Base-by-base conservation (phyloP, 92 coral and sea anemone species). In the Bergia sp. region DNA sequence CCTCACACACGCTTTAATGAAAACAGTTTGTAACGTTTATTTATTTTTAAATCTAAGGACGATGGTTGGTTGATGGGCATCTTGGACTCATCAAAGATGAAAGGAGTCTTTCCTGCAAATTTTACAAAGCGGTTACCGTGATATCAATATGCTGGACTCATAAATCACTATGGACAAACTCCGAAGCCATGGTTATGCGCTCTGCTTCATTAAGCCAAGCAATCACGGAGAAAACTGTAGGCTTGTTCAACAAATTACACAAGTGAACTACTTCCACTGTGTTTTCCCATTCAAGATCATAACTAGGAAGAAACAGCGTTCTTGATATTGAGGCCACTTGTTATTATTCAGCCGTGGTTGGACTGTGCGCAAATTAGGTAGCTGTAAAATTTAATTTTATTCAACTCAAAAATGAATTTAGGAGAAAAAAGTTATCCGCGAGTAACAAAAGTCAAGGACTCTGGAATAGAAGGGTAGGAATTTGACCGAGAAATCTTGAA, bases 31-130 rank as follows among this genome's bases (percentile, higher is more conserved):
- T 72, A 75, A 23, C 47, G 21, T 45, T 37, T 82, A 11, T 86
- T 37, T 89, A 37, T 86, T 58, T 78, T 58, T 37, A 64, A 44
- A 83, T 82, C 76, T 10, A 85, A 97, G 99, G 99, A 97, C 82
- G 99, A 97, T 53, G 99, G 99, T 4, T 97, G 99, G 99, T 85
- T 97, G 40, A n/a, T 95, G 89, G 99, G 99, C 47, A 85, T 97
- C 76, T 41, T 91, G 77, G 97, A 92, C 53, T 91, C 91, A 15
- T 82, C 98, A 2, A 94, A 96, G 73, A 86, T 92, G 36, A 93
- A 90, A 88, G 99, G 99, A 15, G 98, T 97, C 37, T 97, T 97
- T 81, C 99, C 99, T 79, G 98, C 94, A 76, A 97, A 97, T 88
- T 97, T 97, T 86, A 97, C 99, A 42, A 93, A 94, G 87, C 91